phyloP scores from a whole-genome alignment of 2,888 invertebrate genomes.

The Meloe dianella region DNA sequence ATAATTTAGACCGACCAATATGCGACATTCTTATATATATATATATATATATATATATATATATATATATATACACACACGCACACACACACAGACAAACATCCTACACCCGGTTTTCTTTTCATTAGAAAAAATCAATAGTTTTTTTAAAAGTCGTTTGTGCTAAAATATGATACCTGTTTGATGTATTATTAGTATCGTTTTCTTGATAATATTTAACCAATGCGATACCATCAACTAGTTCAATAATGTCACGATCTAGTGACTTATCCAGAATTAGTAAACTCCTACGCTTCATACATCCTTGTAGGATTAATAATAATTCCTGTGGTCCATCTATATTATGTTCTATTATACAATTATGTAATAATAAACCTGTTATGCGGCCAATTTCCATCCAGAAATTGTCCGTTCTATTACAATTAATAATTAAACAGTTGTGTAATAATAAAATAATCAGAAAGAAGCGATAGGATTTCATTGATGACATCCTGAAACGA shows the following conservation, averaged over 20 bases:
- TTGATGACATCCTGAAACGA: not conserved
- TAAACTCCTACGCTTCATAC: constrained; percentile 64
- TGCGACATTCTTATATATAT: too few relatives aligned
- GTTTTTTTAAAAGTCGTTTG: too few relatives aligned
- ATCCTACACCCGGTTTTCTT: too few relatives aligned
- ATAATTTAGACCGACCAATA: not conserved
- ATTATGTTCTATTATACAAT: constrained; percentile 37
- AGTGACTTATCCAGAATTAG: constrained; percentile 67
- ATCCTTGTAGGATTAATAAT: constrained; percentile 43
- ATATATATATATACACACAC: too few relatives aligned
- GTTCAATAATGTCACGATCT: constrained; percentile 66
- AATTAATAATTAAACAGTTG: constrained; percentile 6
- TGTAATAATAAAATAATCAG: too few relatives aligned
- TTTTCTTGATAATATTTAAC: constrained; percentile 61
- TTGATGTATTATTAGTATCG: constrained; percentile 51
- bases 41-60: too few relatives aligned
- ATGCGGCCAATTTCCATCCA: constrained; percentile 42
- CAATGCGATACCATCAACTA: constrained; percentile 69
- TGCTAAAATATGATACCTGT: constrained; percentile 23
- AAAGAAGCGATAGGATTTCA: too few relatives aligned
- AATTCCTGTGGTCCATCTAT: constrained; percentile 27
- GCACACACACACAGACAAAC: too few relatives aligned
- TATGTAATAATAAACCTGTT: constrained; percentile 42
- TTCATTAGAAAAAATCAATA: too few relatives aligned
- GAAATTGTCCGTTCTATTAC: constrained; percentile 31